Evolutionary conservation across 2,888 invertebrate species (phyloP), one percentile per base, ranked within the genome.

Genomic region (Pachycephus smyrnensis): DNA sequence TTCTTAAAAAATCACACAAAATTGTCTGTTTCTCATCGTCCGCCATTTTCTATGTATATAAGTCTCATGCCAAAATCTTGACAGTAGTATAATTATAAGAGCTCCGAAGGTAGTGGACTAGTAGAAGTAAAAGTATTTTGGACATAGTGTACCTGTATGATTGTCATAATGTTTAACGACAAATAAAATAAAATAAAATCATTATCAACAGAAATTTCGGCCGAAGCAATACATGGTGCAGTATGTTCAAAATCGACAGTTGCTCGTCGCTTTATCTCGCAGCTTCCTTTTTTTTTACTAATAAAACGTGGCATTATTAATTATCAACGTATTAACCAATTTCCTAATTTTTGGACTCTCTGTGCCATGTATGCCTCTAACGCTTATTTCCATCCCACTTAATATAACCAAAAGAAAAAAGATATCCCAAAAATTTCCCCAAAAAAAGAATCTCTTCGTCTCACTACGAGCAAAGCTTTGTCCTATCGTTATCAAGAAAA

Each of bases 131-230:
- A 73, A 37, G 31, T 73, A 40, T 78, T 78, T 76, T 78, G 78
- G 78, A 78, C 78, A 78, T 78, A 78, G 76, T 78, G 78, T 78
- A 78, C 78, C 78, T 76, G 78, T 78, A 78, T 76, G 73, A 75
- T 73, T 78, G 76, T 76, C 71, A 68, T 31, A 37, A 55, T 55
- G 55, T 55, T 55, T 40, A 37, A 30, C 30, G 23, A 11, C 1
- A 35, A 36, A 32, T 74, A 36, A 32, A 55, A 55, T 6, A 12
- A 11, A 37, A 37, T 12, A 55, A 40, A 23, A 23, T 40, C 3
- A 23, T 69, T 23, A 33, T 37, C 31, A 69, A 31, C n/a, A n/a
- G 9, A 55, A 23, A 23, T 55, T 55, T 23, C 55, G 55, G 23
- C 55, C n/a, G 33, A 36, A 74, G 36, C 69, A 71, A 78, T 78